Percentiles rank a stretch among this genome's conserved stretches.
These are phyloP conservation scores for Halcyon badia DNA, from an alignment of 2,797 vertebrate genomes.

Conservation along the genomic window DNA sequence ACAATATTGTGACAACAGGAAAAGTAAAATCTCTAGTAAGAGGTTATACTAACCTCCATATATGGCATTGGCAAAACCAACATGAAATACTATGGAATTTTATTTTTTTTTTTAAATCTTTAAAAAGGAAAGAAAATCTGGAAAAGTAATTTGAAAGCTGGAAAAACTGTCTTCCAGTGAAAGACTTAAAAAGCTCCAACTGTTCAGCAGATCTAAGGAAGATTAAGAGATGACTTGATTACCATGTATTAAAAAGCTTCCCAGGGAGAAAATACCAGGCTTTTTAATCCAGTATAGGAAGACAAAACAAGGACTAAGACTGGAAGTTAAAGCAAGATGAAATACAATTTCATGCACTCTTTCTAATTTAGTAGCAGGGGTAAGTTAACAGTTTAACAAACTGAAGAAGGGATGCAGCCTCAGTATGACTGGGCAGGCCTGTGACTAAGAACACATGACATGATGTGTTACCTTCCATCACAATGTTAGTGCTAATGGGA, in stretches of 20 bases:
- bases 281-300: not conserved
- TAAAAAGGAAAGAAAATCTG: not conserved
- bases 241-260: not conserved
- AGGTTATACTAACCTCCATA: not conserved
- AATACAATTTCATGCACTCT: constrained; percentile 1
- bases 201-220: constrained; percentile 1
- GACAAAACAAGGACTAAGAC: not conserved
- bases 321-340: constrained; percentile 1
- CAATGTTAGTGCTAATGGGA: not conserved
- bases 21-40: not conserved
- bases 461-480: not conserved
- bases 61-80: not conserved
- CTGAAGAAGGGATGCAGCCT: not conserved
- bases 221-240: not conserved
- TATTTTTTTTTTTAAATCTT: not conserved
- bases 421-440: not conserved
- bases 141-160: not conserved
- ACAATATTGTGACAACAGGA: not conserved
- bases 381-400: not conserved
- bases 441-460: not conserved
- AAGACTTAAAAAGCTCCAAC: not conserved
- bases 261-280: not conserved
- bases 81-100: not conserved
- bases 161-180: not conserved
- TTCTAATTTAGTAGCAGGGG: not conserved